phyloP scores from a whole-genome alignment of 2,797 vertebrate species.

The Epinephelus malabaricus region DNA sequence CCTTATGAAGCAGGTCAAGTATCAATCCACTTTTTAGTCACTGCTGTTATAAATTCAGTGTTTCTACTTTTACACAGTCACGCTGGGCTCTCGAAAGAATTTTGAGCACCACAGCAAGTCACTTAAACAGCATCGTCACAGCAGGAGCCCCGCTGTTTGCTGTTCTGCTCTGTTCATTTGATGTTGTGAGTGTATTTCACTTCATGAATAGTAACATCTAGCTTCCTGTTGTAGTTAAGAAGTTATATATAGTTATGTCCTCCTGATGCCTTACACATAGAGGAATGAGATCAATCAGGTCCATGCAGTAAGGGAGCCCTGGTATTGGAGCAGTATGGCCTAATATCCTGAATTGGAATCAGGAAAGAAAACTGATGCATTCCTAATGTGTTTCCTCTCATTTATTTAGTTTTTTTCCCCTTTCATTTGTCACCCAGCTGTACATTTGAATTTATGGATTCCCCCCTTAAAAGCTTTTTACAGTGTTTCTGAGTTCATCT shows the following conservation, averaged over 20 bases:
- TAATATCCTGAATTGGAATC: not conserved
- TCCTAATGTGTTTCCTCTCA: constrained; percentile 4
- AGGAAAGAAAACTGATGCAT: not conserved
- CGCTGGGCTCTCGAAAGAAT: not conserved
- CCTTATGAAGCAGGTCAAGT: not conserved
- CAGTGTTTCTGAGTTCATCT: constrained; percentile 39
- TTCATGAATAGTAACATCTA: not conserved
- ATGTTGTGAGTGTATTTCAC: not conserved
- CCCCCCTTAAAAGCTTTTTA: constrained; percentile 48
- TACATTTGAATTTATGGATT: constrained; percentile 31
- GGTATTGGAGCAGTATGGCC: not conserved
- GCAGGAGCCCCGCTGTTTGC: not conserved
- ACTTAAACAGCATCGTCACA: too few species aligned
- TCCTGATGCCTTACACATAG: not conserved
- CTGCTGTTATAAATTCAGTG: not conserved
- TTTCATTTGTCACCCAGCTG: constrained; percentile 31
- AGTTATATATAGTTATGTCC: not conserved
- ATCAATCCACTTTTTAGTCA: not conserved
- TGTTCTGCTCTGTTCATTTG: not conserved
- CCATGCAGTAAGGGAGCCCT: not conserved
- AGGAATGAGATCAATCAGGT: not conserved
- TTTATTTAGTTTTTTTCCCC: constrained; percentile 17
- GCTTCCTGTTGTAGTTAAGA: not conserved
- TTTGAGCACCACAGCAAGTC: not conserved
- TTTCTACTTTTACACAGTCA: not conserved